Percentiles rank a stretch among this genome's conserved stretches.
phyloP scores from a whole-genome alignment of 2,113 vertebrate genomes.

The Mesembrinibis cayennensis region DNA sequence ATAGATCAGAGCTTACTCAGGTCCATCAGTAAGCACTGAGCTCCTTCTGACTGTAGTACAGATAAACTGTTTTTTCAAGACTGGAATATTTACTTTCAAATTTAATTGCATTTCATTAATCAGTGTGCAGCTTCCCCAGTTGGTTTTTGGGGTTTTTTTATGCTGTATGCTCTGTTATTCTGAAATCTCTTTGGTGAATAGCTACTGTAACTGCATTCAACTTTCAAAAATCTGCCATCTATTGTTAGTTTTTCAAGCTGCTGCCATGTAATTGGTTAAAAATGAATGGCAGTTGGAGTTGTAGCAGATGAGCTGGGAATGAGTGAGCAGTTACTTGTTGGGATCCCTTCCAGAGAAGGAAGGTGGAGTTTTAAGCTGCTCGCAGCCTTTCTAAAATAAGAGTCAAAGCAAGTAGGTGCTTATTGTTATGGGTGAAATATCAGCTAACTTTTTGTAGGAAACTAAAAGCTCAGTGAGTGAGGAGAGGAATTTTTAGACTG shows the following conservation, averaged over 20 bases:
- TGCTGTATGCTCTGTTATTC: background rate
- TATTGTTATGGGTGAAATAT: background rate
- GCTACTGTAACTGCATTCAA: background rate
- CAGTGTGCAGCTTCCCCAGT: background rate
- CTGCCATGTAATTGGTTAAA: background rate
- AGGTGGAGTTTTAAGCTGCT: conserved; percentile 14
- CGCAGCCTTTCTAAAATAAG: conserved; percentile 4
- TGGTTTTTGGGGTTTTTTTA: background rate
- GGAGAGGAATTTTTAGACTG: background rate
- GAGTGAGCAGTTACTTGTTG: conserved; percentile 36
- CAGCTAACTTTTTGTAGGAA: background rate
- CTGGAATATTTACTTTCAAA: background rate
- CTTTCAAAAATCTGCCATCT: conserved; percentile 7
- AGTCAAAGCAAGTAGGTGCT: background rate
- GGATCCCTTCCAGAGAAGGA: conserved; percentile 38
- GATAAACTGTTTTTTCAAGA: background rate
- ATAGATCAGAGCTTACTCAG: background rate
- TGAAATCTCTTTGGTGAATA: background rate
- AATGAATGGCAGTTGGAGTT: conserved; percentile 27
- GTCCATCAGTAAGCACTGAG: background rate
- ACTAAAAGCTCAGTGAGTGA: background rate
- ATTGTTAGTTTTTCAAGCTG: background rate
- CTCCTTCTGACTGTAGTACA: background rate
- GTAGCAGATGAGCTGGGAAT: background rate
- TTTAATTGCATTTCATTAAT: background rate